Base-by-base conservation (phyloP, 2,113 vertebrate species). In the Sinocyclocheilus maitianheensis region DNA sequence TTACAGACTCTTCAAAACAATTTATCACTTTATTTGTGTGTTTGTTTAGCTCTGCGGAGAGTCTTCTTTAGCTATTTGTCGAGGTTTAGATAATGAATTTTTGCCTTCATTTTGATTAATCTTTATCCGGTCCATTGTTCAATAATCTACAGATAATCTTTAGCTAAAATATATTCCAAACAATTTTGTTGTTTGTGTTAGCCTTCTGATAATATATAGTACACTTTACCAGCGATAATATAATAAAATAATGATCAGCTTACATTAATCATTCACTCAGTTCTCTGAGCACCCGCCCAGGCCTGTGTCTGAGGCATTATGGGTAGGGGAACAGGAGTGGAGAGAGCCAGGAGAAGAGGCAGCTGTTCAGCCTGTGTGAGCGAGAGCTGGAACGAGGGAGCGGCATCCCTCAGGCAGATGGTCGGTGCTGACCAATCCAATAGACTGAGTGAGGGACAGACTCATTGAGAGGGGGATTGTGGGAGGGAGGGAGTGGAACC, bases 351-450 rank as follows among this genome's bases (percentile, higher is more conserved):
- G 83, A 58, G 48, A 46, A 30, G 26, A 51, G 6, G 22, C 0
- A 79, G 79, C 69, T 88, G 77, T 84, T 78, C 67, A 46, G 71
- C 51, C 51, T 48, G 58, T 51, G 51, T 53, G 53, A 34, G 58
- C n/a, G 34, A 58, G 51, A 24, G 87, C 87, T 91, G 90, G 86
- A 5, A 67, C 72, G 48, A 84, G 63, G 51, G 51, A 1, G 69
- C 18, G 20, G 75, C 86, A 40, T 53, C 75, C 26, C 90, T 37
- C 37, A 91, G 89, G 92, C 94, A 94, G 94, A 95, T 95, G 94
- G 94, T 93, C 91, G 90, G 63, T 85, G 88, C 89, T 92, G 93
- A 92, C 90, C 91, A 90, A 90, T 63, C 79, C 48, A 58, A 80
- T 62, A 86, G 89, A 89, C 85, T 55, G 81, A 83, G 67, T 46